Conservation (phyloP, 64 coral and sea anemone genomes). For the Acropora tenuis region DNA sequence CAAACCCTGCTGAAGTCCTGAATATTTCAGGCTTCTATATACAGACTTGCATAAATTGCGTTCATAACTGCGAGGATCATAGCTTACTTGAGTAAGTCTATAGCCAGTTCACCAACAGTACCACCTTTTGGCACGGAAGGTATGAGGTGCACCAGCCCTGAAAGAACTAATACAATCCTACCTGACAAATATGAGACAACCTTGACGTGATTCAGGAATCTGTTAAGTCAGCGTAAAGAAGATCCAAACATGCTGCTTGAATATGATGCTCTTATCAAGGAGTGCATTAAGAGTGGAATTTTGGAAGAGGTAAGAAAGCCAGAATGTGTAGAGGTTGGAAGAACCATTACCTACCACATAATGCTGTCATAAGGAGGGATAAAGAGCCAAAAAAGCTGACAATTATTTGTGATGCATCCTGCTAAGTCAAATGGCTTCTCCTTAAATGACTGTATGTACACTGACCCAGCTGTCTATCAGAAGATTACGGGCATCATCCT, state of each 20-base stretch:
- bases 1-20: no score
- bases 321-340: background rate
- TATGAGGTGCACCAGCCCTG: no score
- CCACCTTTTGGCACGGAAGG: no score
- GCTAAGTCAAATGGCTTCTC: background rate
- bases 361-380: constrained; percentile 27
- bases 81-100: no score
- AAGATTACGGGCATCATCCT: constrained; percentile 50
- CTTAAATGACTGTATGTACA: constrained; percentile 45
- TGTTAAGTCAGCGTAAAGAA: no score
- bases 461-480: background rate
- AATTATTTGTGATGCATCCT: constrained; percentile 45
- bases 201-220: no score
- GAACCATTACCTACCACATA: constrained; percentile 51
- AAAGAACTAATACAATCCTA: no score
- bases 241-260: background rate
- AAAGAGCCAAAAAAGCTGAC: constrained; percentile 33
- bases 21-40: no score
- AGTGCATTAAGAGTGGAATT: constrained; percentile 18
- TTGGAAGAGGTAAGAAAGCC: constrained; percentile 19
- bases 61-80: no score
- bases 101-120: no score
- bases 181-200: no score
- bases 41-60: no score
- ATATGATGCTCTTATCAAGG: constrained; percentile 49